Base-by-base conservation (phyloP, 2,888 invertebrate species). In the Drosophila hamatofila region DNA sequence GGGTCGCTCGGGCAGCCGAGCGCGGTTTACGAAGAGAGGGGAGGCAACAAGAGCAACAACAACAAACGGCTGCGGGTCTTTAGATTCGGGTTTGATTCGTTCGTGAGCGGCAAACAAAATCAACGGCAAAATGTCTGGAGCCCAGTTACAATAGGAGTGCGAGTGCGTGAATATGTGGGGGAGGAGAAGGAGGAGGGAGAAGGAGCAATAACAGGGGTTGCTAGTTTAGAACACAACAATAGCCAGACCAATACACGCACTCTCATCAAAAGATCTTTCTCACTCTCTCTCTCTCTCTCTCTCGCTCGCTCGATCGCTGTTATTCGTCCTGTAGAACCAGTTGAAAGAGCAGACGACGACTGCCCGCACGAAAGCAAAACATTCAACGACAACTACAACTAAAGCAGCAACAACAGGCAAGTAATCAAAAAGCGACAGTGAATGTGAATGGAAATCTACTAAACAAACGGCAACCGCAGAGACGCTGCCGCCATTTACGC, bases 381-480 rank as follows among this genome's bases (percentile, higher is more conserved):
- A 57, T 60, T 23, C 61, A 42, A 65, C 48, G 59, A 25, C 54
- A 70, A 72, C 66, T 39, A 39, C 39, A 39, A 39, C 39, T 39
- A 39, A n/a, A 67, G 42, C 75, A 59, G 46, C 30, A 65, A 16
- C 42, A 60, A 25, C 48, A 59, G 21, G 46, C 74, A 52, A 72
- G 70, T 59, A 75, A 81, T 82, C 80, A 89, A 88, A 85, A 80
- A 90, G 79, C 81, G 83, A 84, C 90, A 89, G 90, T 91, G 85
- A 91, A 83, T 83, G 83, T 83, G 88, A 88, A 91, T 91, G 91
- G 86, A 91, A 91, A 90, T 90, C 79, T 85, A 90, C 89, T 80
- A 87, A 88, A 70, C 72, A 72, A 72, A 72, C 63, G 57, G 54
- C 57, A 49, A 64, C 49, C 64, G 48, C 67, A 59, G 63, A 46